These are phyloP conservation scores for Drosophila testacea DNA, from an alignment of 2,888 invertebrate species.

Conservation along the genomic window DNA sequence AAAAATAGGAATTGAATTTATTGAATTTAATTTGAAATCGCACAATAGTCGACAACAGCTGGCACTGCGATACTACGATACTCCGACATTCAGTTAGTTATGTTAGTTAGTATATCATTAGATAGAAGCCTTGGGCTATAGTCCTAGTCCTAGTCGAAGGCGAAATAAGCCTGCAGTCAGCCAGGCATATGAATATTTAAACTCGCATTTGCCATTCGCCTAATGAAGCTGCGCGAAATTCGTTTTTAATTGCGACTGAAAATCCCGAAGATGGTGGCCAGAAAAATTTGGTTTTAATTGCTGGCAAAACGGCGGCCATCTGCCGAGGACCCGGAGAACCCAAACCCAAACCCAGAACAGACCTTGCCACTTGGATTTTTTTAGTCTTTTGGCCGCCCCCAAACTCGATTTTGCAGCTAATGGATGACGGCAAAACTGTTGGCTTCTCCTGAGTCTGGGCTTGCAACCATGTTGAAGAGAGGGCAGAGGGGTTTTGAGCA, in stretches of 20 bases:
- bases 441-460: conserved; percentile 30
- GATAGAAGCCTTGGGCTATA: conserved; percentile 23
- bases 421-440: conserved; percentile 65
- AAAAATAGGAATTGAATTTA: conserved; percentile 51
- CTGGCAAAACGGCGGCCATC: conserved; percentile 50
- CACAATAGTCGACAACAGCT: conserved; percentile 66
- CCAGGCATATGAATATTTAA: conserved; percentile 72
- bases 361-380: conserved; percentile 74
- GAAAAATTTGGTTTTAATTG: conserved; percentile 81
- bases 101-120: conserved; percentile 40
- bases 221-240: conserved; percentile 81
- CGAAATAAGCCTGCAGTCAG: conserved; percentile 5
- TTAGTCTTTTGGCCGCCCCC: conserved; percentile 58
- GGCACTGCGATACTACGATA: conserved; percentile 28
- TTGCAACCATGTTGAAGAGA: conserved; percentile 1
- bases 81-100: conserved; percentile 24
- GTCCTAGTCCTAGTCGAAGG: conserved; percentile 5
- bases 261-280: conserved; percentile 76
- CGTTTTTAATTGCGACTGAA: conserved; percentile 79
- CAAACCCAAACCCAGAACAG: conserved; percentile 26
- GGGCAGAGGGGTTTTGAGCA: conserved; percentile 15
- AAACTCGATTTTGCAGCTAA: conserved; percentile 79
- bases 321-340: conserved; percentile 7
- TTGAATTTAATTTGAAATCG: conserved; percentile 79
- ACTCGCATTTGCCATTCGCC: conserved; percentile 51